phyloP scores from a whole-genome alignment of 2,113 vertebrate genomes.

The Neodon shergylaensis region DNA sequence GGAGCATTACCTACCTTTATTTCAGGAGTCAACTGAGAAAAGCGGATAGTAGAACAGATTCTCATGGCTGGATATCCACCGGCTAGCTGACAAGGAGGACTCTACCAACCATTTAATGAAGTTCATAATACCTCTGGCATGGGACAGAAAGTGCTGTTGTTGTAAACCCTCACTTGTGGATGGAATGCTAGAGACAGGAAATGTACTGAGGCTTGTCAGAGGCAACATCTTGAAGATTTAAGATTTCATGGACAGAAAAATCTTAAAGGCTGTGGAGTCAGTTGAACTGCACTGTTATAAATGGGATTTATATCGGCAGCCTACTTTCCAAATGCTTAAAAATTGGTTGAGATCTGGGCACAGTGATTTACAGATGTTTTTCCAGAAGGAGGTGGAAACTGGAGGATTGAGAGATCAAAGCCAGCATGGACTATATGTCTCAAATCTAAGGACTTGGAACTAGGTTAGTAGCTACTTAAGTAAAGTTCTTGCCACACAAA shows the following conservation, averaged over 20 bases:
- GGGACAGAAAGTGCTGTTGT: neutral
- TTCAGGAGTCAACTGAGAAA: neutral
- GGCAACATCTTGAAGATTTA: neutral
- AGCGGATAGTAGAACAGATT: neutral
- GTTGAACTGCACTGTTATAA: neutral
- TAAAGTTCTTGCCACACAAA: neutral
- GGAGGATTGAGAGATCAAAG: neutral
- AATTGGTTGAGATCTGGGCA: neutral
- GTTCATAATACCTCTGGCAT: neutral
- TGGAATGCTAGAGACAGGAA: neutral
- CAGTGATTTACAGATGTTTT: neutral
- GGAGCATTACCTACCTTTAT: neutral
- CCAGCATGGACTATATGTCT: neutral
- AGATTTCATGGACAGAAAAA: neutral
- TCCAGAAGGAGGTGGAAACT: neutral
- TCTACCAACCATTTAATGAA: neutral
- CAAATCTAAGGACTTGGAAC: neutral
- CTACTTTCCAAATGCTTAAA: neutral
- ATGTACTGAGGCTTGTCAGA: neutral
- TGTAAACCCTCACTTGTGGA: neutral
- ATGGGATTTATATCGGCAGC: neutral
- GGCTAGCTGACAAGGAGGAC: neutral
- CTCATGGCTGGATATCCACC: neutral
- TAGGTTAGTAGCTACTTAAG: neutral
- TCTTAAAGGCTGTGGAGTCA: neutral